These are phyloP conservation scores for Dinomys branickii DNA, from an alignment of 2,113 vertebrate species.

Conservation along the genomic window DNA sequence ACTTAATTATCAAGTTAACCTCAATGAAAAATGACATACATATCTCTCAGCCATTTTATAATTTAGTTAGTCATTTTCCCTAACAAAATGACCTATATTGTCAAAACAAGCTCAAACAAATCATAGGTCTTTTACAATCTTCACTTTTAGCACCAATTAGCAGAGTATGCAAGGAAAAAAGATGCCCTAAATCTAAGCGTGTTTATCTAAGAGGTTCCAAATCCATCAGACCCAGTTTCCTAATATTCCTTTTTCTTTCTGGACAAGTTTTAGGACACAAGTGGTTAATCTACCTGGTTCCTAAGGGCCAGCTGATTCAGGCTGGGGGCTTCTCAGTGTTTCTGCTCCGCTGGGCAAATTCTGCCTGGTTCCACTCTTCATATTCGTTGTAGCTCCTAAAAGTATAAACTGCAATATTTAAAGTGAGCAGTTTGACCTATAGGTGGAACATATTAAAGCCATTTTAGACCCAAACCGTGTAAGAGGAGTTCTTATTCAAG, in stretches of 20 bases:
- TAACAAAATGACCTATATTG: background rate
- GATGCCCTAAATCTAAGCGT: background rate
- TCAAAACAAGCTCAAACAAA: background rate
- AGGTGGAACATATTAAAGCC: background rate
- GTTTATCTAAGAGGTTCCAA: too few relatives aligned
- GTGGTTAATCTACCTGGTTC: background rate
- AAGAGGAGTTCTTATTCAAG: background rate
- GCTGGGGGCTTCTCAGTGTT: background rate
- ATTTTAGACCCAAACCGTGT: background rate
- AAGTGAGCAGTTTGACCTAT: background rate
- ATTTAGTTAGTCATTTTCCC: background rate
- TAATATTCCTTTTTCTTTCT: background rate
- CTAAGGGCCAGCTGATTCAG: background rate
- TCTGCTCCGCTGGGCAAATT: background rate
- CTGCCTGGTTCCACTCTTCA: background rate
- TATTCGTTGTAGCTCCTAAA: background rate
- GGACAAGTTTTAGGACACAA: background rate
- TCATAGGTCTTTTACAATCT: background rate
- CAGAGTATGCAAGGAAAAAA: background rate
- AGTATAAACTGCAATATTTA: background rate
- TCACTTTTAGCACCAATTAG: background rate
- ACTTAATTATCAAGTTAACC: background rate
- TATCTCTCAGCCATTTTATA: background rate
- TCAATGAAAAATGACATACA: background rate
- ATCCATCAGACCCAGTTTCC: background rate